Conservation (phyloP, 2,797 vertebrate genomes). For the Rousettus madagascariensis region DNA sequence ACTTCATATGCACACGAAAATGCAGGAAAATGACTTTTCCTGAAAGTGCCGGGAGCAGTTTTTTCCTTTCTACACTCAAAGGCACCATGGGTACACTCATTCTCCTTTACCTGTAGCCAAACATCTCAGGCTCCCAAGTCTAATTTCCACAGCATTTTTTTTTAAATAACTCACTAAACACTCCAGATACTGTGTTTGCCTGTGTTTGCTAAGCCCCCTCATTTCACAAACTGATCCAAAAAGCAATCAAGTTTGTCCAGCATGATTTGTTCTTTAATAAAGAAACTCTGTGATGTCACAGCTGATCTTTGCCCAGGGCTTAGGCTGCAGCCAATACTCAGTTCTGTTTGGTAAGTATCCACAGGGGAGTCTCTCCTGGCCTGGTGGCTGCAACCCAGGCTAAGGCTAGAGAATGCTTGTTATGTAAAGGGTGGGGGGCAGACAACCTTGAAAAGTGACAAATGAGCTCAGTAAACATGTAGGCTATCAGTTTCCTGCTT, state of each 20-base stretch:
- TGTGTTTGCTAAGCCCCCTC: conserved; percentile 21
- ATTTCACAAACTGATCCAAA: conserved; percentile 48
- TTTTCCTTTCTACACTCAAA: background rate
- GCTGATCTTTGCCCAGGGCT: conserved; percentile 75
- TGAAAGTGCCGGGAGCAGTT: background rate
- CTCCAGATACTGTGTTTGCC: background rate
- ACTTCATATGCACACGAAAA: rapidly evolving
- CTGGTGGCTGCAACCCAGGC: background rate
- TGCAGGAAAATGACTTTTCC: background rate
- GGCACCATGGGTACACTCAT: background rate
- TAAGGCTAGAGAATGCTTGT: background rate
- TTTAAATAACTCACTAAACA: conserved; percentile 34
- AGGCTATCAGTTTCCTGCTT: background rate
- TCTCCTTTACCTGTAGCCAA: background rate
- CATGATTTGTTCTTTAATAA: conserved; percentile 80
- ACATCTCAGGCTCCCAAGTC: background rate
- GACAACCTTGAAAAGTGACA: background rate
- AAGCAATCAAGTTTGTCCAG: conserved; percentile 71
- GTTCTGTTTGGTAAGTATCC: conserved; percentile 59
- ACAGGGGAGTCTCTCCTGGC: background rate
- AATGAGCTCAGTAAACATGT: background rate
- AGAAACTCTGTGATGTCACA: conserved; percentile 60
- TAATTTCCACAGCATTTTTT: background rate
- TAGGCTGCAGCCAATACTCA: conserved; percentile 17
- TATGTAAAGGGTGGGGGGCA: background rate